Evolutionary conservation across 2,797 vertebrate genomes (phyloP).

Genomic region (Paratrypauchen microcephalus): DNA sequence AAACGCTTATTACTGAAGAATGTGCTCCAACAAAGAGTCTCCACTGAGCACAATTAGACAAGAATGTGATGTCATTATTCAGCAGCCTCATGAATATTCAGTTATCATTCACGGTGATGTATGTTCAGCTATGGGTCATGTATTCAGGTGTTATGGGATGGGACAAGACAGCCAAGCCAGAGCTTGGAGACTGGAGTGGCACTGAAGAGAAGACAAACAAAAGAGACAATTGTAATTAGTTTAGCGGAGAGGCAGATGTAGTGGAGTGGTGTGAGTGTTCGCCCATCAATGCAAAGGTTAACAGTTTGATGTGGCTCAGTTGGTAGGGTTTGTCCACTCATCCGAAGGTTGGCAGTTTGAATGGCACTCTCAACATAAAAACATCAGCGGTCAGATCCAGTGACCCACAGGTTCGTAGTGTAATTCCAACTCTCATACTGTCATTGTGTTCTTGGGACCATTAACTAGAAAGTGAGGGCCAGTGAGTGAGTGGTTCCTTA

Average conservation of each 20-base stretch:
- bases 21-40: conserved; percentile 41
- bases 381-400: too few species aligned
- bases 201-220: neutral
- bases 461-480: too few species aligned
- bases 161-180: neutral
- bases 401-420: too few species aligned
- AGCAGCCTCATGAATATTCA: neutral
- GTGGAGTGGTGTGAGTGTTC: neutral
- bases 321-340: too few species aligned
- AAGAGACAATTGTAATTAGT: neutral
- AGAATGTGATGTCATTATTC: conserved; percentile 34
- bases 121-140: neutral
- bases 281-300: neutral
- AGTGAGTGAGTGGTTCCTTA: too few species aligned
- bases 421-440: too few species aligned
- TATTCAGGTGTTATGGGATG: neutral
- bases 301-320: neutral
- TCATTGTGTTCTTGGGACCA: too few species aligned
- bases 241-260: neutral
- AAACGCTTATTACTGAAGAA: conserved; percentile 55
- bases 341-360: too few species aligned
- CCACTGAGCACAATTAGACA: conserved; percentile 33
- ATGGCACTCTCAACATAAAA: too few species aligned
- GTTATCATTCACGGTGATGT: neutral
- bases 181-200: neutral